These are phyloP conservation scores for Latrodectus elegans DNA, from an alignment of 2,888 invertebrate species.

Conservation along the genomic window DNA sequence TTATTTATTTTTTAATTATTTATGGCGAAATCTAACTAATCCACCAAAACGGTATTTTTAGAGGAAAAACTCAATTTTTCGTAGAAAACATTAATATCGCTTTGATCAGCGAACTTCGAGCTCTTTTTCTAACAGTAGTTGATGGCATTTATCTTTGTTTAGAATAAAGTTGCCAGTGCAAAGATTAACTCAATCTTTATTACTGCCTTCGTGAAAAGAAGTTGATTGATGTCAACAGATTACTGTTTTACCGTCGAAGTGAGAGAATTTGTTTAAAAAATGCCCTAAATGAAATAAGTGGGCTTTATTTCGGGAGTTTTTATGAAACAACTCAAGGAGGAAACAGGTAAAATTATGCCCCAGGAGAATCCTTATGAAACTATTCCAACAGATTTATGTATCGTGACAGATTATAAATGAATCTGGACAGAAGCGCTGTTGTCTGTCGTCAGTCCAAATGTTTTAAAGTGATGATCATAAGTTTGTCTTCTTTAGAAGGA, in stretches of 20 bases:
- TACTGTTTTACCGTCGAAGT: neutral
- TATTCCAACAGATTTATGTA: neutral
- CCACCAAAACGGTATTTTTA: too few relatives aligned
- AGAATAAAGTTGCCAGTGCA: conserved; percentile 14
- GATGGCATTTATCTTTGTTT: conserved; percentile 17
- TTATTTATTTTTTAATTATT: too few relatives aligned
- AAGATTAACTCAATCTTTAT: conserved; percentile 33
- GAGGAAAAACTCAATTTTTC: too few relatives aligned
- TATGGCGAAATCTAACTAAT: too few relatives aligned
- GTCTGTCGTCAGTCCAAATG: too few relatives aligned
- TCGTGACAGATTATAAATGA: neutral
- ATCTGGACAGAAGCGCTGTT: neutral
- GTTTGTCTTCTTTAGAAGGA: too few relatives aligned
- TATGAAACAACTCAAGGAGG: neutral
- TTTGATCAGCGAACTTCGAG: neutral
- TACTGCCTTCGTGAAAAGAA: conserved; percentile 13
- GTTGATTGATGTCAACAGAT: conserved; percentile 1
- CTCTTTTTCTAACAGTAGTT: neutral
- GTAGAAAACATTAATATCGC: too few relatives aligned
- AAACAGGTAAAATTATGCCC: neutral
- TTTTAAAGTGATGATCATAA: too few relatives aligned
- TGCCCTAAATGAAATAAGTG: neutral
- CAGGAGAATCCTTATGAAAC: neutral
- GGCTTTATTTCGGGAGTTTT: neutral
- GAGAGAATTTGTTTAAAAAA: neutral